Percentiles rank a stretch among this genome's conserved stretches.
phyloP scores from a whole-genome alignment of 2,888 invertebrate genomes.

The Eumacrocentrus americanus region DNA sequence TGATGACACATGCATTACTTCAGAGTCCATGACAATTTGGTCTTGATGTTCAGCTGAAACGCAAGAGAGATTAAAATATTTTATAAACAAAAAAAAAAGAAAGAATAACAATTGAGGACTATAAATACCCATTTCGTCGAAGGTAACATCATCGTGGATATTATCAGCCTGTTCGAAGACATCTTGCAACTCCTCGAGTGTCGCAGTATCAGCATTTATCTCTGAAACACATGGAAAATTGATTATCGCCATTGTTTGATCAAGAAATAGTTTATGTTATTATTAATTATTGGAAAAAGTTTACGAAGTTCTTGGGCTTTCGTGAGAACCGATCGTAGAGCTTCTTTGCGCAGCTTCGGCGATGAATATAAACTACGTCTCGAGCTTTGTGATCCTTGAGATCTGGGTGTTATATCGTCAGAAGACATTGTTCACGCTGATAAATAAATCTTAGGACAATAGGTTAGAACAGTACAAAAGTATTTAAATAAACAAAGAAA shows the following conservation, averaged over 20 bases:
- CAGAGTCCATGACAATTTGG: conserved; percentile 54
- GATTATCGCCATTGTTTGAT: too few relatives aligned
- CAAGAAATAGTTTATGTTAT: neutral
- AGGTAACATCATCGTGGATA: conserved; percentile 33
- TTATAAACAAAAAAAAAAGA: neutral
- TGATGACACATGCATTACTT: conserved; percentile 52
- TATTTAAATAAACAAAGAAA: too few relatives aligned
- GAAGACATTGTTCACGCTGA: neutral
- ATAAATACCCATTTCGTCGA: neutral
- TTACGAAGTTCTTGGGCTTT: conserved; percentile 44
- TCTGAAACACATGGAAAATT: conserved; percentile 40
- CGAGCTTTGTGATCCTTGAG: neutral
- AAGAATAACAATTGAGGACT: neutral
- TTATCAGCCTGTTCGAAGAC: conserved; percentile 47
- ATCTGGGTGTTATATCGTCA: too few relatives aligned
- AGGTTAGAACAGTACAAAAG: too few relatives aligned
- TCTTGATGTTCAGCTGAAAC: conserved; percentile 40
- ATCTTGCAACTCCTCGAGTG: conserved; percentile 41
- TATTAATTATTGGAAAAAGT: conserved; percentile 19
- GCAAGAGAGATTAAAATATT: too few relatives aligned
- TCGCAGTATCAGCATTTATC: conserved; percentile 36
- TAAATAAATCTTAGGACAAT: neutral
- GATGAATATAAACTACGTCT: conserved; percentile 30
- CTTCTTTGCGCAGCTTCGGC: conserved; percentile 43
- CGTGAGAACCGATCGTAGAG: conserved; percentile 37